A percentile compares a stretch with the other conserved stretches of the same genome.
Conservation (phyloP, 2,113 vertebrate species). For the Corydoras sp. region DNA sequence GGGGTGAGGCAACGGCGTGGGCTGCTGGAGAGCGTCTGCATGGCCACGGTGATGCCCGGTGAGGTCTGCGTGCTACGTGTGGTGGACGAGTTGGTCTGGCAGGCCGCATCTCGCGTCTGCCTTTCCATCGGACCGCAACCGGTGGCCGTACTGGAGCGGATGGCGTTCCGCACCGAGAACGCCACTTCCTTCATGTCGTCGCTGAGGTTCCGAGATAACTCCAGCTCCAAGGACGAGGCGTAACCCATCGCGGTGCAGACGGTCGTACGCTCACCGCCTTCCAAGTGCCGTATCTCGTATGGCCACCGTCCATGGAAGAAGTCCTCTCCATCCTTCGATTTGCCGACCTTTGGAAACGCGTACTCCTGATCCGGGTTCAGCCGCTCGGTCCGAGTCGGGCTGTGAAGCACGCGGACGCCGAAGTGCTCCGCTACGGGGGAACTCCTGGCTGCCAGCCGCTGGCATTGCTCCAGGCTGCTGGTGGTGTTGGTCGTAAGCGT, state of each 20-base stretch:
- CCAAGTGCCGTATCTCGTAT: constrained; percentile 65
- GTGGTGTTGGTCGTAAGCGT: constrained; percentile 84
- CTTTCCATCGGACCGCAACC: constrained; percentile 53
- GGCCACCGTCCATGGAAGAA: constrained; percentile 76
- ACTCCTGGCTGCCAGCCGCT: constrained; percentile 68
- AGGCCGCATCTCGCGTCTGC: constrained; percentile 77
- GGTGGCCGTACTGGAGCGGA: constrained; percentile 60
- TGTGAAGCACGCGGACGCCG: constrained; percentile 77
- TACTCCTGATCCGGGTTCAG: constrained; percentile 66
- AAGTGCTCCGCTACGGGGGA: constrained; percentile 61
- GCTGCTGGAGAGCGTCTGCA: constrained; percentile 93
- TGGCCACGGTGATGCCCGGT: constrained; percentile 84
- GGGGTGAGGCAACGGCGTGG: constrained; percentile 94
- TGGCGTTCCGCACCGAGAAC: constrained; percentile 81
- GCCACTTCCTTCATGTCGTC: constrained; percentile 98
- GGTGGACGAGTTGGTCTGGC: constrained; percentile 86
- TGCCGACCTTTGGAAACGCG: constrained; percentile 69
- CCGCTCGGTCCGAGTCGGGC: constrained; percentile 66
- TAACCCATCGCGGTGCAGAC: constrained; percentile 80
- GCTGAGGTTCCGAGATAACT: constrained; percentile 88
- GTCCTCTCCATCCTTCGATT: constrained; percentile 68
- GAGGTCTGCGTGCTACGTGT: constrained; percentile 84
- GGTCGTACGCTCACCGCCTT: constrained; percentile 57
- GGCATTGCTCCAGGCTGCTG: constrained; percentile 85
- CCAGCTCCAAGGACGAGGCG: constrained; percentile 76